phyloP scores from a whole-genome alignment of 2,797 vertebrate genomes.

The Chiroxiphia lanceolata region DNA sequence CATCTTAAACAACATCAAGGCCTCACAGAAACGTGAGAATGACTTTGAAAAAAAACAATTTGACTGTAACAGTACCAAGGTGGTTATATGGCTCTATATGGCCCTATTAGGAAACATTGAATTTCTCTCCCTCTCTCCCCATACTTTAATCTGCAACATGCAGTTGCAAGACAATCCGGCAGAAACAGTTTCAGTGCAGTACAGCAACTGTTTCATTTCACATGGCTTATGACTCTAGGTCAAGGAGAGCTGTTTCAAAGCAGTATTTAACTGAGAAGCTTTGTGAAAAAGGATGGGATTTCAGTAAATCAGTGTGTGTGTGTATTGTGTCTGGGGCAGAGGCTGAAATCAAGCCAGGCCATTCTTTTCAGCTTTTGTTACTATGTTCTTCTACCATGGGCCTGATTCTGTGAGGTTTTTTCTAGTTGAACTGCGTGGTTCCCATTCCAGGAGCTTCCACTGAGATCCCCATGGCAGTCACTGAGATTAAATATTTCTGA shows the following conservation, averaged over 20 bases:
- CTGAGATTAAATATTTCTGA: not conserved
- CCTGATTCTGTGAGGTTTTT: not conserved
- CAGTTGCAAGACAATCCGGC: not conserved
- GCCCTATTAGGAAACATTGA: not conserved
- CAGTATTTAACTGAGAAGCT: not conserved
- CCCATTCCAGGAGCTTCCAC: not conserved
- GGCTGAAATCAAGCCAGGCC: not conserved
- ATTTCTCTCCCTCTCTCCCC: not conserved
- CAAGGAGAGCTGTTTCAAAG: slow-evolving; percentile 5
- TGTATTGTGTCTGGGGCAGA: not conserved
- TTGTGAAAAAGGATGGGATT: not conserved
- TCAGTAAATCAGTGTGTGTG: not conserved
- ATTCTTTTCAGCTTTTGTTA: not conserved
- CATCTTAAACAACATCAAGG: not conserved
- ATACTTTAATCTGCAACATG: not conserved
- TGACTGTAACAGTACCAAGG: not conserved
- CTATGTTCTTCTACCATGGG: not conserved
- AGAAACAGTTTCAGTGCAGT: not conserved
- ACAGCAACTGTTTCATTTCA: slow-evolving; percentile 2
- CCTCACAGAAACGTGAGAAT: not conserved
- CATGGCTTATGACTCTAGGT: not conserved
- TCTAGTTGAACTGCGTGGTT: not conserved
- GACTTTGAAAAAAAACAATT: not conserved
- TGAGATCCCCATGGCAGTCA: not conserved
- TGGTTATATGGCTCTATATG: not conserved